Evolutionary conservation across 2,797 vertebrate genomes (phyloP).

Genomic region (Coluber constrictor): DNA sequence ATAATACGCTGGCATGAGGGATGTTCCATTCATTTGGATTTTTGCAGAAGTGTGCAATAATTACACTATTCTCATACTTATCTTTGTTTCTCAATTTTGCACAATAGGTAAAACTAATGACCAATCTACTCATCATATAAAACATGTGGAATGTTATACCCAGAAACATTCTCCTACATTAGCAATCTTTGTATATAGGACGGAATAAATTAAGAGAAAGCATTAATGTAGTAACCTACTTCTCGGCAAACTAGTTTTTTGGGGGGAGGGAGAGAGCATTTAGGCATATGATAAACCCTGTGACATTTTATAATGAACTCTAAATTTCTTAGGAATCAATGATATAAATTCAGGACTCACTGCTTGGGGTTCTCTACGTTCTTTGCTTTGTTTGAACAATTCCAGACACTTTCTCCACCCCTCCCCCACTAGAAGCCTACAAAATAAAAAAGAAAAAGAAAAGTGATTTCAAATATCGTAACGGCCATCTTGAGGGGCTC

Average conservation of each 20-base stretch:
- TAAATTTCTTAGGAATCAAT: background rate
- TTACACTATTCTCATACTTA: background rate
- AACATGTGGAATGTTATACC: background rate
- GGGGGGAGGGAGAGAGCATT: background rate
- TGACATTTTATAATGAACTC: background rate
- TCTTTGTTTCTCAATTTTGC: background rate
- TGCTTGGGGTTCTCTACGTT: background rate
- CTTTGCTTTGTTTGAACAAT: slow-evolving; percentile 46
- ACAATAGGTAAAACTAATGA: background rate
- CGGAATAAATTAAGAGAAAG: background rate
- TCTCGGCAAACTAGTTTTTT: background rate
- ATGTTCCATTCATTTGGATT: background rate
- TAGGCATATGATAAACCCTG: background rate
- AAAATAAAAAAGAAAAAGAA: background rate
- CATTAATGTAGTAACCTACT: background rate
- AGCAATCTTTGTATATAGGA: background rate
- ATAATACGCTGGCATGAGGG: background rate
- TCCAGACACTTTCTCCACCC: slow-evolving; percentile 63
- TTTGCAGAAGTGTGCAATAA: background rate
- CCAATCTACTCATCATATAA: background rate
- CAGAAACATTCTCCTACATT: background rate
- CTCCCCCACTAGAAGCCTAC: slow-evolving; percentile 7
- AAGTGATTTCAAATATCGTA: background rate
- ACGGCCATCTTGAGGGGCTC: background rate
- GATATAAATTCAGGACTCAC: background rate